These are phyloP conservation scores for Saccopteryx leptura DNA, from an alignment of 2,113 vertebrate genomes.

Conservation along the genomic window DNA sequence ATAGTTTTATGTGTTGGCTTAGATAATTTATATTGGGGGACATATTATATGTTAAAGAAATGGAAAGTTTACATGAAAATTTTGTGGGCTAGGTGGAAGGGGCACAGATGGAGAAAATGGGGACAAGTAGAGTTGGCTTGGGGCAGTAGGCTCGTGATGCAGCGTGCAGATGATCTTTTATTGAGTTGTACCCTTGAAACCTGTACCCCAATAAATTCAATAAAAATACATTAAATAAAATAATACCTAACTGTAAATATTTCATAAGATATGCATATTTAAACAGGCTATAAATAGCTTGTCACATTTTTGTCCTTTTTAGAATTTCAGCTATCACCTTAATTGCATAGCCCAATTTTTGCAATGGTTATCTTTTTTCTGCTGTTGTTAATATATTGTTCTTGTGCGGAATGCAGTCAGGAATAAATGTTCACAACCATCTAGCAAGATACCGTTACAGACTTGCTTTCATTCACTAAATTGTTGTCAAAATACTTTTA, in stretches of 20 bases:
- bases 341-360: conserved; percentile 17
- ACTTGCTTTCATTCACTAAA: conserved; percentile 12
- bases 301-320: not conserved
- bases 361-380: not conserved
- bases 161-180: too few relatives aligned
- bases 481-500: not conserved
- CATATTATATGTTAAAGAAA: conserved; percentile 27
- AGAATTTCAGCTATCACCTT: not conserved
- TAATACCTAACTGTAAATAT: conserved; percentile 11
- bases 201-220: too few relatives aligned
- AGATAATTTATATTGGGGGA: not conserved
- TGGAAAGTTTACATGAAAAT: not conserved
- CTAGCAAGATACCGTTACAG: not conserved
- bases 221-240: not conserved
- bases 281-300: not conserved
- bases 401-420: not conserved
- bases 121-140: too few relatives aligned
- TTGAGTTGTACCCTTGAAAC: too few relatives aligned
- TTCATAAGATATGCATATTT: not conserved
- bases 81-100: not conserved
- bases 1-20: conserved; percentile 1
- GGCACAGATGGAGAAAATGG: too few relatives aligned
- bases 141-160: too few relatives aligned
- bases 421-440: not conserved
- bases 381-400: not conserved